Evolutionary conservation across 2,888 invertebrate genomes (phyloP).

Genomic region (Scaptomyza cyrtandrae): DNA sequence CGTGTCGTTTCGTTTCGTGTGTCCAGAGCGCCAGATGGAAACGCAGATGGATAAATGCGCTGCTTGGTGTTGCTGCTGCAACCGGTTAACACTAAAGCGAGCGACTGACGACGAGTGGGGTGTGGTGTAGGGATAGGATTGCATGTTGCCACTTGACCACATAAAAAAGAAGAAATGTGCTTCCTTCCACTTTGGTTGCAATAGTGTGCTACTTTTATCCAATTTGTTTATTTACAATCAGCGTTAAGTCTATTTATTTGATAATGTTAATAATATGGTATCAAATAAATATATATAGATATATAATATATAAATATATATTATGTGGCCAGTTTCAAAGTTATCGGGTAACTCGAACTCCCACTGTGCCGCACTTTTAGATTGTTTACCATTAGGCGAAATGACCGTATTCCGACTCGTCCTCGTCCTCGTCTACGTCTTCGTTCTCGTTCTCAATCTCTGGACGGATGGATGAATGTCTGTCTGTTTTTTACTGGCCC

Average conservation of each 20-base stretch:
- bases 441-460: background rate
- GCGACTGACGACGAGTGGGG: background rate
- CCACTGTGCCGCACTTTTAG: conserved; percentile 37
- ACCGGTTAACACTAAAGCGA: conserved; percentile 15
- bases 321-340: too few species aligned
- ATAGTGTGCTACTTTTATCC: background rate
- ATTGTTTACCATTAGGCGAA: conserved; percentile 65
- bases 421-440: background rate
- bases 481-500: background rate
- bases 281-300: too few species aligned
- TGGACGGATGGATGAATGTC: conserved; percentile 21
- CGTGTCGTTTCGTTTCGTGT: conserved; percentile 60
- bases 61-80: conserved; percentile 9
- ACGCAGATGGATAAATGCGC: conserved; percentile 20
- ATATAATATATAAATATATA: too few species aligned
- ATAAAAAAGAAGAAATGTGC: conserved; percentile 5
- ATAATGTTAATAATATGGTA: too few species aligned
- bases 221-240: background rate
- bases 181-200: background rate
- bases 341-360: background rate
- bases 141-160: conserved; percentile 10
- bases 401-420: background rate
- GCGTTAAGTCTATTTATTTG: too few species aligned
- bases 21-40: conserved; percentile 21
- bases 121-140: background rate